Percentiles rank a stretch among this genome's conserved stretches.
Conservation (phyloP, 2,797 vertebrate genomes). For the Danio jaintianensis region DNA sequence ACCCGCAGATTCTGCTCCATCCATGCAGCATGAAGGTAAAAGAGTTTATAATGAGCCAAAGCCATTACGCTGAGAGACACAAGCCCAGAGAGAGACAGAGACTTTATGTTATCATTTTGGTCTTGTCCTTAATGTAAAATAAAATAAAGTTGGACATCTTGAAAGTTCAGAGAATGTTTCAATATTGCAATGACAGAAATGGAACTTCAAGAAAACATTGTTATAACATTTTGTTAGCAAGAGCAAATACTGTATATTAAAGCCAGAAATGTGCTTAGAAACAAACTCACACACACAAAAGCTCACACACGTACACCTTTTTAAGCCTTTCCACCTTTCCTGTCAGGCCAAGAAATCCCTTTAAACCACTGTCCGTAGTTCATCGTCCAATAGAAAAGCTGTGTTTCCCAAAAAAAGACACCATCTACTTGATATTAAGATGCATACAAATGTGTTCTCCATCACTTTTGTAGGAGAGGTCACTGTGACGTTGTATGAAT, state of each 20-base stretch:
- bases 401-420: slow-evolving; percentile 15
- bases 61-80: slow-evolving; percentile 64
- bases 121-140: not conserved
- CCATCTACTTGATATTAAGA: too few relatives aligned
- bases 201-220: too few relatives aligned
- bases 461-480: too few relatives aligned
- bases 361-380: slow-evolving; percentile 1
- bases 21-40: slow-evolving; percentile 80
- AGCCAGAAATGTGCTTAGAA: not conserved
- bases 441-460: too few relatives aligned
- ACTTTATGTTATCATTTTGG: not conserved
- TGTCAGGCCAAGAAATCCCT: not conserved
- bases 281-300: slow-evolving; percentile 23
- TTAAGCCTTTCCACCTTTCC: not conserved
- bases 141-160: too few relatives aligned
- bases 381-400: slow-evolving; percentile 12
- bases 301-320: slow-evolving; percentile 26
- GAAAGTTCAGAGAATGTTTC: too few relatives aligned
- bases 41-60: slow-evolving; percentile 77
- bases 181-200: too few relatives aligned
- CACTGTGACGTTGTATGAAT: too few relatives aligned
- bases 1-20: slow-evolving; percentile 77
- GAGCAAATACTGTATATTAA: not conserved
- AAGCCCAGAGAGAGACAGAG: slow-evolving; percentile 66
- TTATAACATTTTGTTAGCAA: not conserved